Evolutionary conservation across 2,797 vertebrate species (phyloP), one percentile per base, ranked within the genome.

Genomic region (Pipistrellus kuhlii): DNA sequence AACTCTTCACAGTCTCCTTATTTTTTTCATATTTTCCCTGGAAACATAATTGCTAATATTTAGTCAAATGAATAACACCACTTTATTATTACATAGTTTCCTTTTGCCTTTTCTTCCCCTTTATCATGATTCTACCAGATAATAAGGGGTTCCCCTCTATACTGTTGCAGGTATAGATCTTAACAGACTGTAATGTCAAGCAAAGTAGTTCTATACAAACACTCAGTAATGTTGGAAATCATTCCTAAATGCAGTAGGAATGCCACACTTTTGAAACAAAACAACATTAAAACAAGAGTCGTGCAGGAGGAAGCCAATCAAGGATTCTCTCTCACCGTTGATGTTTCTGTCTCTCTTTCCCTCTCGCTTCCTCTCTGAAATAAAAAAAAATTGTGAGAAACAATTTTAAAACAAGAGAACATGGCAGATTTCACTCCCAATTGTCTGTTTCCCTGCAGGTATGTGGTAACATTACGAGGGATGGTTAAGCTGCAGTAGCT

Each of bases 401-500:
- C 46, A 71, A 51, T 88, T 85, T 90, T 46, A 77, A 93, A 93
- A 69, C 8, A 13, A 27, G 30, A 75, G 46, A 81, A 92, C 88
- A 85, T 62, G n/a, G 48, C 10, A 82, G 84, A 32, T 46, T 25
- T 76, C 53, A 48, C 13, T 62, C 64, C 44, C 81, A 64, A 62
- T 3, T 30, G 23, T 38, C 51, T 78, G 18, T 76, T 90, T 57
- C 59, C 88, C 90, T 85, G 75, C 85, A 96, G 46, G 5, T 27
- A 85, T 41, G 38, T 68, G 76, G 77, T 95, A 86, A 87, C 66
- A 90, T 55, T 23, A 69, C 8, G 46, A 55, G 25, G 38, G 71
- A 48, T 48, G 88, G 85, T 72, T 92, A 94, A 85, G 38, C 35
- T 95, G 91, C 93, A 85, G 78, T 95, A 76, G 17, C 0, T 95